These are phyloP conservation scores for Cantharis rustica DNA, from an alignment of 2,888 invertebrate genomes.

Conservation along the genomic window DNA sequence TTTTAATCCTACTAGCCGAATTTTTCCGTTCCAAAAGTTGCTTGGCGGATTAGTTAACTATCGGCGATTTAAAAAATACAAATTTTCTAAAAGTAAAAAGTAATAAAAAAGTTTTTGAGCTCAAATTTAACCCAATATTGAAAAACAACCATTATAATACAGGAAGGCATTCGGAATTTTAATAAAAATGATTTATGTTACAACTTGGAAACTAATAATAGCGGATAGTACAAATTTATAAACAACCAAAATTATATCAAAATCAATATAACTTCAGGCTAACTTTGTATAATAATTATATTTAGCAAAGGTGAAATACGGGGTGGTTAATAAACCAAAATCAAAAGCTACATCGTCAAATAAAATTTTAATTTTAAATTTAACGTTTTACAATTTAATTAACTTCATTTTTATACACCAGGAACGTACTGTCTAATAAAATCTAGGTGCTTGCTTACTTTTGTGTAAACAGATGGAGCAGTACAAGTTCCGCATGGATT, in stretches of 20 bases:
- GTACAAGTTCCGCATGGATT: slow-evolving; percentile 60
- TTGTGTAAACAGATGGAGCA: slow-evolving; percentile 62
- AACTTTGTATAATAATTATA: not conserved
- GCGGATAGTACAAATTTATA: not conserved
- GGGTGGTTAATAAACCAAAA: not conserved
- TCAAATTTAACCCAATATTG: not conserved
- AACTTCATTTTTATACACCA: not conserved
- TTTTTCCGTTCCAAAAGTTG: not conserved
- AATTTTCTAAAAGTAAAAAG: not conserved
- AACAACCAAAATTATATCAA: not conserved
- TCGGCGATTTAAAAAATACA: not conserved
- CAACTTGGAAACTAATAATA: not conserved
- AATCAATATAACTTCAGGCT: not conserved
- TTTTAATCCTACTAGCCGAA: not conserved
- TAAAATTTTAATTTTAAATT: not conserved
- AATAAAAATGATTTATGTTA: not conserved
- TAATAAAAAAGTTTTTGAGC: not conserved
- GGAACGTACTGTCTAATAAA: slow-evolving; percentile 50
- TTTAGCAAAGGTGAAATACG: not conserved
- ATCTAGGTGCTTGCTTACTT: slow-evolving; percentile 57
- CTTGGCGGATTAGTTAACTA: not conserved
- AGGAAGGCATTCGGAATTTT: not conserved
- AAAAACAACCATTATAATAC: not conserved
- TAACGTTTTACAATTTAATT: not conserved
- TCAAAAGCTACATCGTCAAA: too few species aligned